Base-by-base conservation (phyloP, 2,113 vertebrate species). In the Colossoma macropomum region DNA sequence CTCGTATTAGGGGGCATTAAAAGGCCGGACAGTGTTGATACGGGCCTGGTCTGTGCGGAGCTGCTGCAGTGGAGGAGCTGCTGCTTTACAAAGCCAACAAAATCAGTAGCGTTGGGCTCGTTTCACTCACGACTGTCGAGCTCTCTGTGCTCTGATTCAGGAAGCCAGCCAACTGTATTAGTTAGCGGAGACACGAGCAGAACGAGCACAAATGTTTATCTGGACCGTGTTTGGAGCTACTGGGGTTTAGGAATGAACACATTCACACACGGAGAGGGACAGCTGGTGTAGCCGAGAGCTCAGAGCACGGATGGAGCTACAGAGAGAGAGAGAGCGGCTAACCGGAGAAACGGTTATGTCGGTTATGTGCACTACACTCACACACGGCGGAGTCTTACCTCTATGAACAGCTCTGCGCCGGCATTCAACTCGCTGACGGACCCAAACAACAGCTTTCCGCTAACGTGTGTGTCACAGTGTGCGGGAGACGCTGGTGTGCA, bases 311-410 rank as follows among this genome's bases (percentile, higher is more conserved):
- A 52, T 16, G 17, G 48, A 50, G 48, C 2, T 2, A 50, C 2
- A 50, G 48, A 50, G 48, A 50, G 48, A 13, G 48, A 50, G 48
- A 50, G 48, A 50, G 48, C 2, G 48, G 13, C 41, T 6, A 10
- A 45, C 41, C n/a, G n/a, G n/a, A n/a, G n/a, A n/a, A n/a, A n/a
- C n/a, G n/a, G n/a, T n/a, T n/a, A n/a, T n/a, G n/a, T n/a, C n/a
- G n/a, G n/a, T n/a, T n/a, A n/a, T n/a, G n/a, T n/a, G n/a, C n/a
- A n/a, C n/a, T n/a, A n/a, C 54, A 59, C 54, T 3, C 19, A 9
- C 54, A 59, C 54, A 23, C 23, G 13, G 45, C 8, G 45, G 13
- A 48, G 25, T 50, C 75, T 77, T 23, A 77, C 75, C 75, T 77
- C 38, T 30, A 2, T 62, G 4, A 41, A 28, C 2, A 65, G 75